Evolutionary conservation across 2,888 invertebrate species (phyloP), one percentile per base, ranked within the genome.

Genomic region (Lasioglossum oenotherae): DNA sequence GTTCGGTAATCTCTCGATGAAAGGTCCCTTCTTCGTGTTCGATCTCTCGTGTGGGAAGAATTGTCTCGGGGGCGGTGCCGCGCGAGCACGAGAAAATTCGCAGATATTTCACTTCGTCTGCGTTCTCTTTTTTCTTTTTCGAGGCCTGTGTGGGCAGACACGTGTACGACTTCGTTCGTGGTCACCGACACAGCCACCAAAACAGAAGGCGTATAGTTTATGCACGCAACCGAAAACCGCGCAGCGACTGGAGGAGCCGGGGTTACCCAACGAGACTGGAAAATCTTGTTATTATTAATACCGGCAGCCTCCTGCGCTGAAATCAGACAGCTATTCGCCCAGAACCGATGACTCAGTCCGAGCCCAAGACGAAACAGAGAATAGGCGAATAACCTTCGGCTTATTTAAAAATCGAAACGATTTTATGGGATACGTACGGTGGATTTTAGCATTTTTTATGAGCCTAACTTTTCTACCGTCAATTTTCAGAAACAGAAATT

Each of bases 71-170:
- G 82, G 78, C 82, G 82, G 81, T 71, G 53, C 69, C 72, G 38
- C 71, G n/a, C 71, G 35, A 74, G 76, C 74, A 41, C 85, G 27
- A 72, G 79, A 67, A 90, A 89, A 86, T 86, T 81, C 49, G 74
- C 82, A 74, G 81, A 81, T 87, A 84, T 84, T 83, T 67, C 31
- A 19, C 19, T 82, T 69, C 35, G 35, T 10, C 23, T 69, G 38
- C 23, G 23, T 38, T 69, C 23, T 41, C 10, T 87, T 84, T 88
- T 87, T 90, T n/a, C 84, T 85, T 88, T 88, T 90, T 89, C 49
- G 80, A 80, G 76, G 72, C 57, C 72, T 6, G 89, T 82, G 90
- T 90, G 86, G 90, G 90, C 89, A 88, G 89, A 82, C 87, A 87
- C 84, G 84, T 87, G 88, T 84, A 81, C 44, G 81, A 82, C n/a